Conservation (phyloP, 2,113 vertebrate genomes). For the Genyomyrus donnyi region DNA sequence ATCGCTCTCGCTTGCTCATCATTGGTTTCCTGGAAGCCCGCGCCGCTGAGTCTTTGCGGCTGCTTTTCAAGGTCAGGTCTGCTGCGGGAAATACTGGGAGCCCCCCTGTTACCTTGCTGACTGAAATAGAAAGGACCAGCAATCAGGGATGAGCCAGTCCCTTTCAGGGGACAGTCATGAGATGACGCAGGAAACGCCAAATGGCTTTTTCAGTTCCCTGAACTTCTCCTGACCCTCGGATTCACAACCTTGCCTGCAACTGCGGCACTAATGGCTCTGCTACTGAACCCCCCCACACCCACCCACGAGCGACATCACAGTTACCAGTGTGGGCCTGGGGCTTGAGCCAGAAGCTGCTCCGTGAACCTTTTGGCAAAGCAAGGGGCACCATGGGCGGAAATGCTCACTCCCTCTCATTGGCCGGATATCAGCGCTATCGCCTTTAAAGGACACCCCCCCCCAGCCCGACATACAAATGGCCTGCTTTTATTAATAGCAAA, state of each 20-base stretch:
- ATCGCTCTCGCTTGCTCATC: neutral
- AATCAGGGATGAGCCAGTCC: neutral
- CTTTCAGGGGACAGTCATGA: neutral
- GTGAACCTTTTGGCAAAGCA: neutral
- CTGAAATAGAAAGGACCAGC: neutral
- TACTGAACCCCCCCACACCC: neutral
- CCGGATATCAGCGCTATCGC: neutral
- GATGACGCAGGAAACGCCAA: neutral
- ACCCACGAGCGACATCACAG: neutral
- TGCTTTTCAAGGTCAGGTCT: neutral
- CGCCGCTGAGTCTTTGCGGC: neutral
- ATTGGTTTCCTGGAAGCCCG: neutral
- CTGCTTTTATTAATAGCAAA: slow-evolving; percentile 11
- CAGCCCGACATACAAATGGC: neutral
- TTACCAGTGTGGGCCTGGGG: neutral
- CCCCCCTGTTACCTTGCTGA: neutral
- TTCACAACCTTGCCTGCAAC: neutral
- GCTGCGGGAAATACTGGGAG: neutral
- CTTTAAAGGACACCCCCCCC: slow-evolving; percentile 9
- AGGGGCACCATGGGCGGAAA: neutral
- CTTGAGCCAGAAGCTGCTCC: neutral
- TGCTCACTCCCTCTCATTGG: neutral
- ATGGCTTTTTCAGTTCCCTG: neutral
- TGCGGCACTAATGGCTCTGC: neutral
- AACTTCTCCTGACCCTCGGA: neutral